Conservation (phyloP, 1,140 invertebrate species). For the Euborellia annulipes region DNA sequence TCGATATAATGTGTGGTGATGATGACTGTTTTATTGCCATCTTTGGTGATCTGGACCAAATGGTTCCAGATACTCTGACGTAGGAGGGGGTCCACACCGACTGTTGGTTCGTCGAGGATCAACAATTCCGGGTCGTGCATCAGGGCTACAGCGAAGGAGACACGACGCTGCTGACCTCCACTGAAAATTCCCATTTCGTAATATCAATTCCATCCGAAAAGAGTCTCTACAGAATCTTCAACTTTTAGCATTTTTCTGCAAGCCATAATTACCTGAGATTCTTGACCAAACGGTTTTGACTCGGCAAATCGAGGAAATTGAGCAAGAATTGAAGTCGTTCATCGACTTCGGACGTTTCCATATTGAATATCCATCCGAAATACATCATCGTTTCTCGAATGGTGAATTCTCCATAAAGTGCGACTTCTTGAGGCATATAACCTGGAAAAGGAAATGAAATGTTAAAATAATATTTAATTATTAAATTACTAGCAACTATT, state of each 20-base stretch:
- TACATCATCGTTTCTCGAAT: slow-evolving; percentile 91
- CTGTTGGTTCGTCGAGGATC: slow-evolving; percentile 89
- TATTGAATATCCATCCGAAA: slow-evolving; percentile 84
- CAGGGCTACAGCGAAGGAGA: slow-evolving; percentile 81
- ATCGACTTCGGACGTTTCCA: slow-evolving; percentile 62
- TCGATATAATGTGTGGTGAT: slow-evolving; percentile 92
- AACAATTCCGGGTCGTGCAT: slow-evolving; percentile 85
- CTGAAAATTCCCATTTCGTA: too few relatives aligned
- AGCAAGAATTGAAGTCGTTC: slow-evolving; percentile 74
- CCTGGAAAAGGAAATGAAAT: slow-evolving; percentile 30
- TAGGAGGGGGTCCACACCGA: slow-evolving; percentile 79
- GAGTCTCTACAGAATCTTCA: too few relatives aligned
- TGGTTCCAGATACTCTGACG: slow-evolving; percentile 89
- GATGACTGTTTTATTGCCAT: slow-evolving; percentile 72
- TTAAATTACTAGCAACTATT: too few relatives aligned
- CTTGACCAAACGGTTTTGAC: slow-evolving; percentile 68
- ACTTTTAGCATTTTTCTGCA: too few relatives aligned
- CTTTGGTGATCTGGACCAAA: slow-evolving; percentile 64
- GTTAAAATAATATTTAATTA: too few relatives aligned
- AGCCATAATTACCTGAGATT: slow-evolving; percentile 73
- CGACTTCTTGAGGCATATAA: slow-evolving; percentile 81
- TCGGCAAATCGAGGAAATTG: slow-evolving; percentile 76
- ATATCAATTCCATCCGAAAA: too few relatives aligned
- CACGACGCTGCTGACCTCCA: slow-evolving; percentile 81
- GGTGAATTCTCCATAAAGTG: slow-evolving; percentile 85